Evolutionary conservation across 37 sponge, comb jelly and placozoan genomes (phyloP).

Genomic region (Axinella damicornis): DNA sequence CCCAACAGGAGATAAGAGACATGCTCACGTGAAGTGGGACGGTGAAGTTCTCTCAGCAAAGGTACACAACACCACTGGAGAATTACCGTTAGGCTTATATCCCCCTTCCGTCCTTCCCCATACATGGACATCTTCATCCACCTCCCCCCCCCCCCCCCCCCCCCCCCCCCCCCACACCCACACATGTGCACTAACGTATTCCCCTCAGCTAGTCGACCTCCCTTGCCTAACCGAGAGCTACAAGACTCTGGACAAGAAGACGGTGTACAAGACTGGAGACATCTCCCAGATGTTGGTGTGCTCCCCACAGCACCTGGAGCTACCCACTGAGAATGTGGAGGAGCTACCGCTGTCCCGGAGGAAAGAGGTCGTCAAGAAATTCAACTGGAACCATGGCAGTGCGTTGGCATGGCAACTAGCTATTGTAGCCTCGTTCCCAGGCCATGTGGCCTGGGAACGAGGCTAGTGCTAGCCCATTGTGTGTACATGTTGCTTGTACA

Average conservation of each 20-base stretch:
- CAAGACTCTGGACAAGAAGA: slow-evolving; percentile 95
- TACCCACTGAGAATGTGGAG: slow-evolving; percentile 34
- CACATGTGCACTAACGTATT: not conserved
- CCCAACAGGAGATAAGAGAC: slow-evolving; percentile 61
- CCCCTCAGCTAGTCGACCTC: slow-evolving; percentile 81
- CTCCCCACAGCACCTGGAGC: not conserved
- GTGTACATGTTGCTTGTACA: too few relatives aligned
- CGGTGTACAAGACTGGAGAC: slow-evolving; percentile 95
- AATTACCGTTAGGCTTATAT: too few relatives aligned
- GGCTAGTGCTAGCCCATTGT: too few relatives aligned
- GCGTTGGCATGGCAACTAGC: slow-evolving; percentile 2
- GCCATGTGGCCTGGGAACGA: too few relatives aligned
- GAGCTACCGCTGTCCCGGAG: slow-evolving; percentile 52
- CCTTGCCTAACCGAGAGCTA: slow-evolving; percentile 91
- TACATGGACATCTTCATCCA: not conserved
- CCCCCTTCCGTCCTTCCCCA: too few relatives aligned
- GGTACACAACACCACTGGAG: too few relatives aligned
- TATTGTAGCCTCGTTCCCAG: not conserved
- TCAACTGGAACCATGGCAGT: slow-evolving; percentile 87
- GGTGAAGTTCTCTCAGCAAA: slow-evolving; percentile 68
- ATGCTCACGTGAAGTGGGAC: slow-evolving; percentile 70
- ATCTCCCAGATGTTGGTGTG: slow-evolving; percentile 85
- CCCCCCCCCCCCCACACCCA: not conserved
- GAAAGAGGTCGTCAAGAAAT: slow-evolving; percentile 77
- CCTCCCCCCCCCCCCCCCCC: not conserved